Evolutionary conservation across 2,113 vertebrate genomes (phyloP).

Genomic region (Ctenomys sociabilis): DNA sequence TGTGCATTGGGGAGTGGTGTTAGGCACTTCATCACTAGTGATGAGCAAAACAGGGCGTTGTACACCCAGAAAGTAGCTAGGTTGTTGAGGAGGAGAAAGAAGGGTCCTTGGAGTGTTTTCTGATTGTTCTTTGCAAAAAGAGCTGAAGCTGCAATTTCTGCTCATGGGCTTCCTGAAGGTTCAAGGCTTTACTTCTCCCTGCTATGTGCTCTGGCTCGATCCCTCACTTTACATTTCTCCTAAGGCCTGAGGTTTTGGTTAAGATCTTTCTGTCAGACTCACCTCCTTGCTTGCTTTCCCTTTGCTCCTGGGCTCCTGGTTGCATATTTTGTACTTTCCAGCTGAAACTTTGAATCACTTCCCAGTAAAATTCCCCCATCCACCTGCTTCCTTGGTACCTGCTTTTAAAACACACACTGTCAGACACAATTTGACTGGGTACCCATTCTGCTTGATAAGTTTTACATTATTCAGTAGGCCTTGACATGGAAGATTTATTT

Average conservation of each 20-base stretch:
- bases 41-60: background rate
- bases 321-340: background rate
- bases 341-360: background rate
- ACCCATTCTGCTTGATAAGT: background rate
- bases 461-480: background rate
- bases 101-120: background rate
- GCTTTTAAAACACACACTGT: constrained; percentile 5
- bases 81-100: background rate
- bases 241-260: background rate
- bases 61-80: constrained; percentile 16
- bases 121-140: background rate
- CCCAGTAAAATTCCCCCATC: background rate
- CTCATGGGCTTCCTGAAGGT: background rate
- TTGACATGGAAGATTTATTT: background rate
- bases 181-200: background rate
- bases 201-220: background rate
- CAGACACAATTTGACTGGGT: background rate
- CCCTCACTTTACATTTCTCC: background rate
- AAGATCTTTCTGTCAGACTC: background rate
- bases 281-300: background rate
- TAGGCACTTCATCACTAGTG: background rate
- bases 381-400: background rate
- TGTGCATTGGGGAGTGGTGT: background rate
- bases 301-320: background rate
- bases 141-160: background rate